These are phyloP conservation scores for Synergus umbraculus DNA, from an alignment of 2,888 invertebrate genomes.

Conservation along the genomic window DNA sequence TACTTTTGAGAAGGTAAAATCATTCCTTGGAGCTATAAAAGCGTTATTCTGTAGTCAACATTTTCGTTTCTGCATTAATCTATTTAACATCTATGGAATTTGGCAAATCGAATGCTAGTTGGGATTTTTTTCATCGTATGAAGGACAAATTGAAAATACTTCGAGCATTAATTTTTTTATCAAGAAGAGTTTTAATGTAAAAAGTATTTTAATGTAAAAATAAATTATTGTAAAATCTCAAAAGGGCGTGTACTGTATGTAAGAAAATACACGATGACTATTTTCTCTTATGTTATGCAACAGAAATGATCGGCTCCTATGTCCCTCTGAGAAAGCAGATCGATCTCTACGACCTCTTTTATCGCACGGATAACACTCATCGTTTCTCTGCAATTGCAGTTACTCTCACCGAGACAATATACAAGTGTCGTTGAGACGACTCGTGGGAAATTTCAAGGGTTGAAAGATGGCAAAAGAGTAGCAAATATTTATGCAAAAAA, in stretches of 20 bases:
- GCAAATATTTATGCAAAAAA: constrained; percentile 14
- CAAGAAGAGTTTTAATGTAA: no score
- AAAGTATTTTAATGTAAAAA: no score
- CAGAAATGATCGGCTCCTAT: constrained; percentile 50
- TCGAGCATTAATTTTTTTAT: neutral
- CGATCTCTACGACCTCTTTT: constrained; percentile 58
- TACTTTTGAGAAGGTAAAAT: neutral
- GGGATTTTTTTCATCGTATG: neutral
- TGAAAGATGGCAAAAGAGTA: neutral
- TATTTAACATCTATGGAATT: neutral
- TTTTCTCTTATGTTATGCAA: constrained; percentile 47
- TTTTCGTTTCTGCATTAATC: neutral
- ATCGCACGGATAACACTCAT: constrained; percentile 55
- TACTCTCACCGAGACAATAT: constrained; percentile 51
- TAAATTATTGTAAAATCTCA: no score
- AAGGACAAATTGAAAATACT: neutral
- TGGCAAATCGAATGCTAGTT: neutral
- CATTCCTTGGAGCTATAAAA: neutral
- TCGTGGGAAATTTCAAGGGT: constrained; percentile 56
- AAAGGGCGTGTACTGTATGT: neutral
- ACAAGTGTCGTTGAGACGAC: constrained; percentile 44
- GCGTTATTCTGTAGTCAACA: neutral
- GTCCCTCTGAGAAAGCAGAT: constrained; percentile 62
- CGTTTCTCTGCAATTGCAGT: constrained; percentile 54
- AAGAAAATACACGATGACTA: neutral